Conservation (phyloP, 2,888 invertebrate genomes). For the Unio pictorum region DNA sequence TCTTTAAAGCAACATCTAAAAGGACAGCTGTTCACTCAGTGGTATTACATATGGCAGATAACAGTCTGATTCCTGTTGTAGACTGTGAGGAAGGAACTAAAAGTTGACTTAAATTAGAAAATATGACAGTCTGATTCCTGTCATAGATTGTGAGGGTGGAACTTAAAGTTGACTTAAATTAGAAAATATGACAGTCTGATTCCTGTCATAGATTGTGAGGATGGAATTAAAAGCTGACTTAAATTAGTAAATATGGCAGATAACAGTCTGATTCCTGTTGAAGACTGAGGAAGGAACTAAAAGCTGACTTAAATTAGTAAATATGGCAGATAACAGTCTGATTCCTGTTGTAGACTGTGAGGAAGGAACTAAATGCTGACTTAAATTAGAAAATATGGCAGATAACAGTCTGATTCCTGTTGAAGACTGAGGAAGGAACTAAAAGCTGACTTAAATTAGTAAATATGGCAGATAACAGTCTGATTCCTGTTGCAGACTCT, state of each 20-base stretch:
- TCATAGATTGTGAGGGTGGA: constrained; percentile 39
- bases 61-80: constrained; percentile 26
- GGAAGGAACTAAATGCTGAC: constrained; percentile 21
- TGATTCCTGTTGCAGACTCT: constrained; percentile 29
- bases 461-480: constrained; percentile 5
- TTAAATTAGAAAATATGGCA: too few relatives aligned
- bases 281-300: constrained; percentile 21
- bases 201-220: constrained; percentile 28
- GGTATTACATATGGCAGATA: too few relatives aligned
- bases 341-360: constrained; percentile 30
- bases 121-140: constrained; percentile 16
- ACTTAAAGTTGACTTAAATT: too few relatives aligned
- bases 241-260: too few relatives aligned
- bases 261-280: constrained; percentile 23
- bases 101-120: too few relatives aligned
- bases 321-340: constrained; percentile 7
- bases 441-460: too few relatives aligned
- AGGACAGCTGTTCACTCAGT: too few relatives aligned
- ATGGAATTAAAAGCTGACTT: too few relatives aligned
- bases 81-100: constrained; percentile 19
- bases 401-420: constrained; percentile 20
- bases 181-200: constrained; percentile 7
- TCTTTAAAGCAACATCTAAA: too few relatives aligned
- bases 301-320: too few relatives aligned
- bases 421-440: constrained; percentile 18